Base-by-base conservation (phyloP, 2,797 vertebrate species). In the Sebastes paucispinis region DNA sequence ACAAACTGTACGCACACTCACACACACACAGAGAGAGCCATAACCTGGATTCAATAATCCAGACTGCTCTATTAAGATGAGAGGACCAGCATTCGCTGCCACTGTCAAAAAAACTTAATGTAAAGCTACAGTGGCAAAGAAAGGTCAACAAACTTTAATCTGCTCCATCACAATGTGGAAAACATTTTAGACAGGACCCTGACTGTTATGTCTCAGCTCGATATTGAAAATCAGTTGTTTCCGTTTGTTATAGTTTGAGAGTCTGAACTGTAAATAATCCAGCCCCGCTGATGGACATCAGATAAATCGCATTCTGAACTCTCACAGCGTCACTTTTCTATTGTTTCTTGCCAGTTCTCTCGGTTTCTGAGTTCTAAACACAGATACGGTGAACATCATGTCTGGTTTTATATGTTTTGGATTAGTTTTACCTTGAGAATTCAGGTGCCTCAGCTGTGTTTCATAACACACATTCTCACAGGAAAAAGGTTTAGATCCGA, bases 21-120 rank as follows among this genome's bases (percentile, higher is more conserved):
- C 47, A 78, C 73, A 71, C 39, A 77, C 73, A 52, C 14, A 43
- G 0, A 43, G 13, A 18, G 43, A 50, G 20, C 14, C 58, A 12
- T 73, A 88, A 87, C 75, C 87, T 92, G 91, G 85, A 83, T 90
- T 79, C 85, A 91, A 88, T 87, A 88, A 88, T 79, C 67, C 87
- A 73, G 73, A 68, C 82, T 74, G 75, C 73, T 91, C 77, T 73
- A 73, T 89, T 88, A 87, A 77, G 50, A 82, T 78, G 82, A 84
- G 86, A 86, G 75, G 72, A 83, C 59, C 77, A 80, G 69, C 86
- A 62, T 63, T 31, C 13, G 29, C 85, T 60, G 20, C 76, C 60
- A 76, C 89, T 89, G 91, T 92, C 91, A 89, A 82, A 65, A 76
- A 43, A 69, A 69, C 54, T 87, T 81, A 81, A 73, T 11, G 73